These are phyloP conservation scores for Tachyglossus aculeatus DNA, from an alignment of 2,797 vertebrate species.

Conservation along the genomic window DNA sequence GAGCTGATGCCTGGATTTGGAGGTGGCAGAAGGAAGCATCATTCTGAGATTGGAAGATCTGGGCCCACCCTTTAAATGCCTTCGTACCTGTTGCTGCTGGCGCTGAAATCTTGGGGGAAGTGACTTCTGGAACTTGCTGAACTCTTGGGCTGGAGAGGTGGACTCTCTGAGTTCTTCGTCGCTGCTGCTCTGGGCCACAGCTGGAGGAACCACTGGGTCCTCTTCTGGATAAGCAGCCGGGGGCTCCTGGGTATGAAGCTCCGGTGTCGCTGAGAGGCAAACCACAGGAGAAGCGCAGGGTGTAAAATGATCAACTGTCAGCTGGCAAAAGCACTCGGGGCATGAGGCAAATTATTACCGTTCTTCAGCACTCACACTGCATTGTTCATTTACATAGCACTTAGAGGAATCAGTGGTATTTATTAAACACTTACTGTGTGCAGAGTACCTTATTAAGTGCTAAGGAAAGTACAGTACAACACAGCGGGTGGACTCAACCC, in stretches of 20 bases:
- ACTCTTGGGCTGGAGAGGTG: conserved; percentile 85
- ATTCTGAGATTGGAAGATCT: too few species aligned
- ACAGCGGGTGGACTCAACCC: accelerated
- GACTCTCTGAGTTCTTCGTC: conserved; percentile 87
- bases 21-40: too few species aligned
- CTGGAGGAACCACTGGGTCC: conserved; percentile 63
- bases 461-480: accelerated
- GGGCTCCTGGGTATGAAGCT: conserved; percentile 76
- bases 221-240: conserved; percentile 71
- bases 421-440: accelerated
- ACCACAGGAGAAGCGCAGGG: accelerated
- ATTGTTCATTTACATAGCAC: accelerated
- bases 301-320: too few species aligned
- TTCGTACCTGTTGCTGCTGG: conserved; percentile 75
- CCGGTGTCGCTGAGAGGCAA: conserved; percentile 60
- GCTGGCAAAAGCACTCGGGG: neutral
- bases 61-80: too few species aligned
- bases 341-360: accelerated
- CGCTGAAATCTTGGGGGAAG: conserved; percentile 93
- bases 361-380: accelerated
- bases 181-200: conserved; percentile 65
- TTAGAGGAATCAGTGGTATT: neutral
- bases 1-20: too few species aligned
- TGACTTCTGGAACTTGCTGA: conserved; percentile 86
- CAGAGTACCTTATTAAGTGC: accelerated